These are phyloP conservation scores for Drosophila cyrtoloma DNA, from an alignment of 2,888 invertebrate genomes.

Conservation along the genomic window DNA sequence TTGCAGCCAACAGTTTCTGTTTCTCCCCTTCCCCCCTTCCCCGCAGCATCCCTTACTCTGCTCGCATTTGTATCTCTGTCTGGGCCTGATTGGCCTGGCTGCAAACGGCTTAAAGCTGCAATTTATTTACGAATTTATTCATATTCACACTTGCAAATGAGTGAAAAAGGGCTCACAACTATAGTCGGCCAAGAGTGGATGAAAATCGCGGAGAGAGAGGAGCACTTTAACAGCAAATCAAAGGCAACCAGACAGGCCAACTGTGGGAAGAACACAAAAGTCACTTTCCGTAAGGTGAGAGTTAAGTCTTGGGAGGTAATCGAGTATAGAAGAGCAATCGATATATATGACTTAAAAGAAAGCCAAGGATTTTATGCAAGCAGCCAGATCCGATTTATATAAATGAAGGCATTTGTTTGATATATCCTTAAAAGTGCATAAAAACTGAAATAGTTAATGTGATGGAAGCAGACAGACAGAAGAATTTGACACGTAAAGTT, in stretches of 20 bases:
- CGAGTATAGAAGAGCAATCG: background rate
- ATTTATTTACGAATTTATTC: constrained; percentile 81
- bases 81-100: constrained; percentile 64
- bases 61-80: constrained; percentile 25
- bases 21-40: background rate
- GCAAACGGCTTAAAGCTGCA: constrained; percentile 73
- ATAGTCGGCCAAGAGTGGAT: constrained; percentile 17
- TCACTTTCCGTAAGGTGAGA: background rate
- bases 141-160: constrained; percentile 82
- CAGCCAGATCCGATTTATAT: background rate
- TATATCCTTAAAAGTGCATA: background rate
- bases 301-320: background rate
- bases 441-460: background rate
- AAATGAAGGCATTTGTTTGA: background rate
- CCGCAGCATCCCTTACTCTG: constrained; percentile 13
- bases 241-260: constrained; percentile 28
- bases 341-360: background rate
- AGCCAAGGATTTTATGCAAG: background rate
- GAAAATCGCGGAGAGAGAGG: constrained; percentile 24
- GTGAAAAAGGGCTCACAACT: constrained; percentile 52
- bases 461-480: background rate
- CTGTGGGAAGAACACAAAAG: background rate
- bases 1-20: constrained; percentile 21
- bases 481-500: background rate
- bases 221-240: constrained; percentile 39